Evolutionary conservation across 1,140 invertebrate species (phyloP), one percentile per base, ranked within the genome.

Genomic region (Sycophila sp.): DNA sequence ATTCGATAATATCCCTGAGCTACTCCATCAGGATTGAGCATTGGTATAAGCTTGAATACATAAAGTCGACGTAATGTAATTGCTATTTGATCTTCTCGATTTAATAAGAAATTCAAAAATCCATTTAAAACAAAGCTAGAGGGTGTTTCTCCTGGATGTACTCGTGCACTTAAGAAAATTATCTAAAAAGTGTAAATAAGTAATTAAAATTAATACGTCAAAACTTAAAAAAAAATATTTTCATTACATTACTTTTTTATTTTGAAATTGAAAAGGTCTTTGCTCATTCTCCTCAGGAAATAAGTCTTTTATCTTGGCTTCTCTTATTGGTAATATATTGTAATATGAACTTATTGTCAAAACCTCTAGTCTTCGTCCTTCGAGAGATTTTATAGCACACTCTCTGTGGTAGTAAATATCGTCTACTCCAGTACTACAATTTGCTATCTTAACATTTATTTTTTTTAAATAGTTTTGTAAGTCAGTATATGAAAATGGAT

Each of bases 51-150:
- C 86, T 98, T 97, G 86, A 98, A 97, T 56, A 98, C 94, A 80
- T 94, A 95, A 42, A 91, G 81, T 75, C 92, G 91, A 42, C 96
- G 87, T 13, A 97, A 84, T 75, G 88, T 85, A 63, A 90, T 83
- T 13, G 92, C 94, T 30, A 95, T 91, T 77, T 82, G 89, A 80
- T 96, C 94, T 58, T 92, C 90, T 30, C 90, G 88, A 68, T 90
- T 89, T 5, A 98, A 78, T 56, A 94, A 80, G 40, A 94, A 91
- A 79, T 95, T 93, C 11, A 98, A 86, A 70, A 97, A 92, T 17
- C 97, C 96, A 84, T 97, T 96, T 85, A 98, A 92, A 15, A 98
- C 94, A 88, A 97, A 98, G 82, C 93, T 96, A 6, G 95, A 94
- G 62, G 97, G 96, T 19, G 94, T 96, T 87, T 98, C 96, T 15